Conservation (phyloP, 1,140 invertebrate genomes). For the Vanessa atalanta region DNA sequence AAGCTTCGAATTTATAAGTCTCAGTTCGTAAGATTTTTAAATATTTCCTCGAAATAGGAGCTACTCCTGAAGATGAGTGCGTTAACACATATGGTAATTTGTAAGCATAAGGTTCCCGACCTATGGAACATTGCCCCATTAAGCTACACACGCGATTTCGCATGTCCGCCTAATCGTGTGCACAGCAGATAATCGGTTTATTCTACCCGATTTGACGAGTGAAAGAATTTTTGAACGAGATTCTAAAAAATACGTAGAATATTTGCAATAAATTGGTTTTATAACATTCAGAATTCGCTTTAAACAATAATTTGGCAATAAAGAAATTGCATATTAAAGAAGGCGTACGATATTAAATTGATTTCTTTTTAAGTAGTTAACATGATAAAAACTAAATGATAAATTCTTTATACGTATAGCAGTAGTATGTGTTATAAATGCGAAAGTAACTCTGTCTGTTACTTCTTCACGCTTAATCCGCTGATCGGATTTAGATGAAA, state of each 20-base stretch:
- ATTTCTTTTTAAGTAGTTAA: too few relatives aligned
- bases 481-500: too few relatives aligned
- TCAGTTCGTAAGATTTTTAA: constrained; percentile 3
- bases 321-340: too few relatives aligned
- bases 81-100: constrained; percentile 46
- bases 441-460: too few relatives aligned
- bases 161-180: constrained; percentile 51
- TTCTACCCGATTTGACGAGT: constrained; percentile 50
- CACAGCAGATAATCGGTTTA: constrained; percentile 58
- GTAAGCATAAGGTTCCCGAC: constrained; percentile 61
- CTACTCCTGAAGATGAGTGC: constrained; percentile 35
- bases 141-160: constrained; percentile 60
- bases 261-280: constrained; percentile 3
- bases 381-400: too few relatives aligned
- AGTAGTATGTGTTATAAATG: too few relatives aligned
- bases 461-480: too few relatives aligned
- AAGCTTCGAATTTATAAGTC: constrained; percentile 9
- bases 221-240: constrained; percentile 47
- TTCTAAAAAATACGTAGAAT: constrained; percentile 19
- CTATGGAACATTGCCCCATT: constrained; percentile 48
- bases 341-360: too few relatives aligned
- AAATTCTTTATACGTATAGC: too few relatives aligned
- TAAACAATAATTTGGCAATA: too few relatives aligned
- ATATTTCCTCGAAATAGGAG: constrained; percentile 29
- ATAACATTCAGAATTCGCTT: too few relatives aligned